These are phyloP conservation scores for Spatulosminthurus flaviceps DNA, from an alignment of 2,888 invertebrate genomes.

Conservation along the genomic window DNA sequence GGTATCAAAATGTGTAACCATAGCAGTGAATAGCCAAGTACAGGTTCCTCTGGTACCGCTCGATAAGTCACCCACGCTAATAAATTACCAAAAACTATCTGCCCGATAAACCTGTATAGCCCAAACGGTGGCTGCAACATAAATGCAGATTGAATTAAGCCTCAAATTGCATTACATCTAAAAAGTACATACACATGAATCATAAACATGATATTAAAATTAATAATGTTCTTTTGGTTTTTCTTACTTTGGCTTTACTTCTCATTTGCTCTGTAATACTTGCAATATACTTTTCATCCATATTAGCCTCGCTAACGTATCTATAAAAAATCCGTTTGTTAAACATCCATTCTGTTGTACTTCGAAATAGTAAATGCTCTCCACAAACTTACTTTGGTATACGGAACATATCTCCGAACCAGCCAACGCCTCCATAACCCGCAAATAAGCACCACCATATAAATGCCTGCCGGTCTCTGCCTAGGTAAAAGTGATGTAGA, in stretches of 20 bases:
- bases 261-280: slow-evolving; percentile 65
- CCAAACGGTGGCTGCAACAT: slow-evolving; percentile 84
- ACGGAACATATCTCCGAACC: slow-evolving; percentile 84
- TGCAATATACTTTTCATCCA: slow-evolving; percentile 73
- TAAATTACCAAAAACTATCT: slow-evolving; percentile 80
- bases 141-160: slow-evolving; percentile 43
- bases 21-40: slow-evolving; percentile 76
- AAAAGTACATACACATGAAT: neutral
- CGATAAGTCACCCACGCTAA: slow-evolving; percentile 80
- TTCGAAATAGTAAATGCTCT: neutral
- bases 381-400: slow-evolving; percentile 70
- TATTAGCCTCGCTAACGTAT: slow-evolving; percentile 66
- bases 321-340: slow-evolving; percentile 49
- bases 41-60: slow-evolving; percentile 77
- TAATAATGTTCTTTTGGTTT: neutral
- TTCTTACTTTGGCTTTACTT: slow-evolving; percentile 72
- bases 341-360: too few relatives aligned
- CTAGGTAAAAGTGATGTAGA: slow-evolving; percentile 88
- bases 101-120: slow-evolving; percentile 78
- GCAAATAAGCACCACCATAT: slow-evolving; percentile 88
- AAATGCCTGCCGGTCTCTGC: slow-evolving; percentile 88
- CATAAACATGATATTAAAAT: neutral
- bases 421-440: slow-evolving; percentile 86
- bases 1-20: slow-evolving; percentile 80
- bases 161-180: neutral